Conservation (phyloP, 1,140 invertebrate genomes). For the Hyposmocoma kahamanoa region DNA sequence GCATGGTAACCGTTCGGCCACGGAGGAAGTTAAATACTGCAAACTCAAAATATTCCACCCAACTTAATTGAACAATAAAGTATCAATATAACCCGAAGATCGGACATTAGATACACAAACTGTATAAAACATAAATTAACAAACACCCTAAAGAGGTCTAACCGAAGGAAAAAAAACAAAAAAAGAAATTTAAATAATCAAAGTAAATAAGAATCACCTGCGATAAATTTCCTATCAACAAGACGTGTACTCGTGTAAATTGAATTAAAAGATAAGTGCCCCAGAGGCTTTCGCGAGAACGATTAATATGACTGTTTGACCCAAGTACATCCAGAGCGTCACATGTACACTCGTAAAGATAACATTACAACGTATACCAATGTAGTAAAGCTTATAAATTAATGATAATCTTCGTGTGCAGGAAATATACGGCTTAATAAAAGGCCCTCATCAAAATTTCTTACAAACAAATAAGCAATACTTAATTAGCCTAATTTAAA, state of each 20-base stretch:
- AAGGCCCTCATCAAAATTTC: too few species aligned
- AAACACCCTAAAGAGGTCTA: background rate
- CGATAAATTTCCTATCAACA: conserved; percentile 58
- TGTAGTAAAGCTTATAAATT: conserved; percentile 24
- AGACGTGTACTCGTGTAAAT: conserved; percentile 53
- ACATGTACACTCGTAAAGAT: conserved; percentile 20
- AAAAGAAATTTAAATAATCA: conserved; percentile 57
- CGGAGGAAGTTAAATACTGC: too few species aligned
- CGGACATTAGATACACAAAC: too few species aligned
- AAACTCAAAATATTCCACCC: too few species aligned
- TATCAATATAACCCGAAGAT: too few species aligned
- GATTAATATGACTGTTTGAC: conserved; percentile 50
- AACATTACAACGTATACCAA: conserved; percentile 32
- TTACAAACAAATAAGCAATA: conserved; percentile 28
- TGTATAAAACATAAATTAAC: background rate
- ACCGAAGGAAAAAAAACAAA: conserved; percentile 27
- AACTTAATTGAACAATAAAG: too few species aligned
- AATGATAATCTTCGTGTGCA: conserved; percentile 12
- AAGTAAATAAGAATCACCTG: conserved; percentile 47
- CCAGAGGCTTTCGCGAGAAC: conserved; percentile 41
- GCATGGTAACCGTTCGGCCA: too few species aligned
- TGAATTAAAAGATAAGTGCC: conserved; percentile 65
- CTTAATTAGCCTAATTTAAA: conserved; percentile 54
- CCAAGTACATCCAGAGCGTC: conserved; percentile 16
- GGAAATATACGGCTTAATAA: too few species aligned